Conservation (phyloP, 2,113 vertebrate species). For the Calidris pygmaea region DNA sequence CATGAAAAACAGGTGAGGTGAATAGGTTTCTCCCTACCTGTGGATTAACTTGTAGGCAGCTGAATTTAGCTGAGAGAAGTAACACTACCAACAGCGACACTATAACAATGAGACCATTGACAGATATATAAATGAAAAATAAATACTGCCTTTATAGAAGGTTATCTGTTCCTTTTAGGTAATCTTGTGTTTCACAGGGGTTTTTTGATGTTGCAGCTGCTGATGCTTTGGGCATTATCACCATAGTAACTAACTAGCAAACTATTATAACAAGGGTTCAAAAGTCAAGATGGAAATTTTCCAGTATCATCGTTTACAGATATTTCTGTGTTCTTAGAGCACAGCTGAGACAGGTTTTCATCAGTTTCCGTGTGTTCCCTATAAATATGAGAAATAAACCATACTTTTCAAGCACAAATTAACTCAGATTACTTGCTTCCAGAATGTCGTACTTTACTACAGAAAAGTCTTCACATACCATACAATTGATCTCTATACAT, state of each 20-base stretch:
- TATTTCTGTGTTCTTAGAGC: neutral
- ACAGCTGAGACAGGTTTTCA: neutral
- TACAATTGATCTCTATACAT: neutral
- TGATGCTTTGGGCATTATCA: neutral
- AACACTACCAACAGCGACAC: neutral
- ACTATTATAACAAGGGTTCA: neutral
- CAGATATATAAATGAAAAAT: neutral
- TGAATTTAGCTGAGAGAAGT: neutral
- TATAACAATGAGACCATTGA: neutral
- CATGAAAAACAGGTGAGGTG: neutral
- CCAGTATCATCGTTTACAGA: neutral
- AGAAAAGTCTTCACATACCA: neutral
- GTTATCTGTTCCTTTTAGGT: neutral
- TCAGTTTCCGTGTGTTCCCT: neutral
- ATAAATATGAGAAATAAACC: neutral
- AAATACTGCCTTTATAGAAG: neutral
- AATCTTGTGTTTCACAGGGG: neutral
- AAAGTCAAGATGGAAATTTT: conserved; percentile 17
- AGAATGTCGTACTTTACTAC: neutral
- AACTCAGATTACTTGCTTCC: neutral
- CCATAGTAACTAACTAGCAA: conserved; percentile 8
- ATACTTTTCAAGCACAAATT: neutral
- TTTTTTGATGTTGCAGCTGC: neutral
- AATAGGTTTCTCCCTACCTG: neutral
- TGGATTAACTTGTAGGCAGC: neutral